Evolutionary conservation across 2,113 vertebrate genomes (phyloP), one percentile per base, ranked within the genome.

Genomic region (Hyaena hyaena): DNA sequence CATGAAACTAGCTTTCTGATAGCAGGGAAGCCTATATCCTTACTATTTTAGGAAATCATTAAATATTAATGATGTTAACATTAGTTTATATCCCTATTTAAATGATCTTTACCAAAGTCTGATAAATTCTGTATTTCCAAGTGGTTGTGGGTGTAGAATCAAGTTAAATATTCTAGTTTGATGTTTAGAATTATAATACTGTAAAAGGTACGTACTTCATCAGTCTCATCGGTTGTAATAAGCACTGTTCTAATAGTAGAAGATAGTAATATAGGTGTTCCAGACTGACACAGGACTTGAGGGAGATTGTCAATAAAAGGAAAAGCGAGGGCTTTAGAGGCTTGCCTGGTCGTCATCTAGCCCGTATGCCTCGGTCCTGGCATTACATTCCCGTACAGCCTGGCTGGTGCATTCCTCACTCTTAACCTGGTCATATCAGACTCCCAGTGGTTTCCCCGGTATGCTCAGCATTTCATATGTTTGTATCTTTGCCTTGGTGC

Each of bases 21-120:
- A 77, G 26, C 43, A 77, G 74, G 74, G 74, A 76, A 48, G 7
- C 26, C 74, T 26, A 15, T 81, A 24, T 35, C 24, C n/a, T 96
- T 91, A 43, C 55, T 93, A 48, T 97, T 94, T 90, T 94, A 83
- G 63, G 92, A 95, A 88, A 88, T 81, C 14, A 68, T 35, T 81
- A 92, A 65, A 45, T 90, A 35, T 94, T 93, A 87, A 2, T 80
- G 11, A 74, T 88, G 9, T 23, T 96, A 90, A 68, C 14, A 55
- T 68, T 89, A 74, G 43, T 61, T 77, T 69, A 9, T 69, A 89
- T 86, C 17, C 11, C 33, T 35, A 80, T 77, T 92, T 90, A 66
- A 68, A 8, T 88, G 71, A 48, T 69, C 11, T 96, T 96, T 93
- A 76, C n/a, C 15, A 5, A 81, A 85, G 17, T 4, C 9, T 83